phyloP scores from a whole-genome alignment of 2,113 vertebrate genomes.

The Chaenocephalus aceratus region DNA sequence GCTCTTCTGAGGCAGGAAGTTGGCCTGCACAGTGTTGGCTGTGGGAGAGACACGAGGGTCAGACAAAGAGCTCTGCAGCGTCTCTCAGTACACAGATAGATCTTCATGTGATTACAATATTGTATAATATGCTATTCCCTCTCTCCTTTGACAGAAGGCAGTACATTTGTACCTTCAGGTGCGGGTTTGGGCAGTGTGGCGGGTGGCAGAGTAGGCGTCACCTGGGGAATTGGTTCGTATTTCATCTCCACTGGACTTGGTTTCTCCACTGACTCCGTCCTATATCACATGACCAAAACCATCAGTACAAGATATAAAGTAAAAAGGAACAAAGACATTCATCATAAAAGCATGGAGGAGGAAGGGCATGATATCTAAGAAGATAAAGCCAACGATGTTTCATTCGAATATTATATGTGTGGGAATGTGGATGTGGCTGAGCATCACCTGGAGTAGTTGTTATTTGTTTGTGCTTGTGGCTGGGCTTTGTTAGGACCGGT shows the following conservation, averaged over 20 bases:
- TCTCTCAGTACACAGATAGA: background rate
- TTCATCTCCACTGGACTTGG: constrained; percentile 86
- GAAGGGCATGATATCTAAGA: background rate
- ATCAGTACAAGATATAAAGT: background rate
- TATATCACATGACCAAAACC: constrained; percentile 51
- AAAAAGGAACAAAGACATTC: background rate
- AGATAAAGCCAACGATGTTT: background rate
- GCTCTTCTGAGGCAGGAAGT: constrained; percentile 91
- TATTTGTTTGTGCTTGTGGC: constrained; percentile 86
- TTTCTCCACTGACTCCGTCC: constrained; percentile 89
- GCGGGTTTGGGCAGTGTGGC: constrained; percentile 89
- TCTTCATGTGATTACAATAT: background rate
- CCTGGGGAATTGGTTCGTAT: constrained; percentile 87
- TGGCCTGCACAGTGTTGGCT: constrained; percentile 88
- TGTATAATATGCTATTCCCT: background rate
- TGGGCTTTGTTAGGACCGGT: constrained; percentile 83
- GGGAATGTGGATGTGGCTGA: background rate
- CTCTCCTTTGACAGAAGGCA: background rate
- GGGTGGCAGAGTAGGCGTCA: constrained; percentile 85
- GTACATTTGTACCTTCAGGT: constrained; percentile 86
- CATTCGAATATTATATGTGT: background rate
- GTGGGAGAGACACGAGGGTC: constrained; percentile 73
- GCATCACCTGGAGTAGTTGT: constrained; percentile 88
- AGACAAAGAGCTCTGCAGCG: constrained; percentile 58
- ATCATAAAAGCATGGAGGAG: constrained; percentile 4